These are phyloP conservation scores for Sorex araneus DNA, from an alignment of 2,113 vertebrate genomes.

Conservation along the genomic window DNA sequence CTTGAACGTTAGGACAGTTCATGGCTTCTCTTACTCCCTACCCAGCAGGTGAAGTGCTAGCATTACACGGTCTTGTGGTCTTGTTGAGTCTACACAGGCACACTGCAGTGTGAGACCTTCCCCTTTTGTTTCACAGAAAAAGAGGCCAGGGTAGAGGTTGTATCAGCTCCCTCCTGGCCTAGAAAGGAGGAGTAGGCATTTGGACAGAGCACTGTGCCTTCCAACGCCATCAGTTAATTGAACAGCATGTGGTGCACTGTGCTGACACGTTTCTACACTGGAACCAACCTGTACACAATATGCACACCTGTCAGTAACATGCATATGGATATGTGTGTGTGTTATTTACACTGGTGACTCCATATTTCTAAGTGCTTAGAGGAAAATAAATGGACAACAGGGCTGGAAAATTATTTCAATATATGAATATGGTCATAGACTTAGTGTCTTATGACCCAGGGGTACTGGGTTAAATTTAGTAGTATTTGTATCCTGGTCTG, in stretches of 20 bases:
- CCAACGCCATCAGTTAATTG: not conserved
- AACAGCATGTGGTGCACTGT: too few relatives aligned
- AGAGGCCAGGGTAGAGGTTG: not conserved
- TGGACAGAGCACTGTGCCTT: not conserved
- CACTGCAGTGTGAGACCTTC: not conserved
- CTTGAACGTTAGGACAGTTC: not conserved
- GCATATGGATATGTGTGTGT: not conserved
- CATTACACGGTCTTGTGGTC: not conserved
- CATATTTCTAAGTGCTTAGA: conserved; percentile 17
- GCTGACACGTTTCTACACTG: not conserved
- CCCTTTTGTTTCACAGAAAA: conserved; percentile 5
- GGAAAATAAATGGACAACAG: not conserved
- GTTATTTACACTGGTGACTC: not conserved
- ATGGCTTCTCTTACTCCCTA: not conserved
- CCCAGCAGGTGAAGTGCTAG: not conserved
- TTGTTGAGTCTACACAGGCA: not conserved
- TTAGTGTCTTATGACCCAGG: not conserved
- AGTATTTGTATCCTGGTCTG: not conserved
- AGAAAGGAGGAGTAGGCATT: not conserved
- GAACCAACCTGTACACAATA: not conserved
- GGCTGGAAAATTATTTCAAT: not conserved
- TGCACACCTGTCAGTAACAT: not conserved
- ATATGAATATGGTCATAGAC: not conserved
- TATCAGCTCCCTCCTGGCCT: not conserved
- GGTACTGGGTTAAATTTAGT: not conserved